Conservation (phyloP, 2,888 invertebrate genomes). For the Pterobdella sp. region DNA sequence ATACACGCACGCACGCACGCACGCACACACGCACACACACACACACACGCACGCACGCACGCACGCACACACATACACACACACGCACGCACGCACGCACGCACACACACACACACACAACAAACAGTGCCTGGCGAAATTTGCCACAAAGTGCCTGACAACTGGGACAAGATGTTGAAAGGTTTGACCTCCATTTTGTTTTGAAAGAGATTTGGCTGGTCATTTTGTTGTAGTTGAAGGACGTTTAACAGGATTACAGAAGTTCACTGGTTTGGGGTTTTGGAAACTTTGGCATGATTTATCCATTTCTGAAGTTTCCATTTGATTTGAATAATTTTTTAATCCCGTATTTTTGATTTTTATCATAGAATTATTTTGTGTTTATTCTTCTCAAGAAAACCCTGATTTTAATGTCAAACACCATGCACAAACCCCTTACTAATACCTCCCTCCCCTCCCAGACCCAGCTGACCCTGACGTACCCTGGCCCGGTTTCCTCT, state of each 20-base stretch:
- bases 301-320: too few relatives aligned
- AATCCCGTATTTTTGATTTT: too few relatives aligned
- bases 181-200: too few relatives aligned
- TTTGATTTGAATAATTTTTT: too few relatives aligned
- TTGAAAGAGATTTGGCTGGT: too few relatives aligned
- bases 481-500: constrained; percentile 53
- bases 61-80: background rate
- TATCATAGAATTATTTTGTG: too few relatives aligned
- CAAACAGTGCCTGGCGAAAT: constrained; percentile 35
- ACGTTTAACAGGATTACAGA: too few relatives aligned
- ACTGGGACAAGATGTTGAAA: constrained; percentile 48
- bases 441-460: background rate
- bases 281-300: too few relatives aligned
- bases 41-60: background rate
- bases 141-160: constrained; percentile 41
- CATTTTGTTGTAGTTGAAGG: too few relatives aligned
- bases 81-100: background rate
- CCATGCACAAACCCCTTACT: background rate
- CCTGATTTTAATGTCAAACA: background rate
- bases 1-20: background rate
- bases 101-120: too few relatives aligned
- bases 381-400: background rate
- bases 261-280: too few relatives aligned
- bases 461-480: constrained; percentile 47
- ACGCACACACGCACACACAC: background rate